A percentile compares a stretch with the other conserved stretches of the same genome.
phyloP scores from a whole-genome alignment of 2,113 vertebrate genomes.

The Erpornis zantholeuca region DNA sequence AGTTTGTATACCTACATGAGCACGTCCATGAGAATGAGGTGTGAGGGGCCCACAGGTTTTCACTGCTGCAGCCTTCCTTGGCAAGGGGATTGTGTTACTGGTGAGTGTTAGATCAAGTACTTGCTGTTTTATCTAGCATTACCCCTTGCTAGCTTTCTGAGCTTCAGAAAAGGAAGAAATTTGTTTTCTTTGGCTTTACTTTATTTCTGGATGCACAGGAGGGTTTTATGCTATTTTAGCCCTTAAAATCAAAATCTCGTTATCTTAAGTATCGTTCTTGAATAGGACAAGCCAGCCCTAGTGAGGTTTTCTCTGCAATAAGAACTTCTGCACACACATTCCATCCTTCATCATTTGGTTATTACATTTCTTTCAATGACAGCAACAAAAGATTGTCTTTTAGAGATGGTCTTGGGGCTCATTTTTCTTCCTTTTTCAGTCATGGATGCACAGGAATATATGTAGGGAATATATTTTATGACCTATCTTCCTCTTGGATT shows the following conservation, averaged over 20 bases:
- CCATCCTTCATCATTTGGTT: background rate
- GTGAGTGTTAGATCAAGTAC: background rate
- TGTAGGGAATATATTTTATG: background rate
- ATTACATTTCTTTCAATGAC: background rate
- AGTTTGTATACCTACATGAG: background rate
- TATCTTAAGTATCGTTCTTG: background rate
- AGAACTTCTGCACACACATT: background rate
- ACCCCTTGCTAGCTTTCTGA: background rate
- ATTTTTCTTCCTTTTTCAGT: background rate
- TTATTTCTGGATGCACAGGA: background rate
- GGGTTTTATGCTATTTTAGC: background rate
- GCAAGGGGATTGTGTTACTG: background rate
- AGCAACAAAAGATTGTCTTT: background rate
- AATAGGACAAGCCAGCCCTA: background rate
- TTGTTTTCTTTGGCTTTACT: background rate
- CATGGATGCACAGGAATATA: background rate
- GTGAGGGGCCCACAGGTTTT: background rate
- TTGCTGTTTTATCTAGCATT: background rate
- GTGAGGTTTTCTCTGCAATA: background rate
- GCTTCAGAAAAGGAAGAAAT: background rate
- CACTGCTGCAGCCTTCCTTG: background rate
- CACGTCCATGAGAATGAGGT: background rate
- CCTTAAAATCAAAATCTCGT: background rate
- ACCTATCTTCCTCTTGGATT: background rate
- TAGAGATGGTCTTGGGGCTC: background rate